These are phyloP conservation scores for Alloplasta piceator DNA, from an alignment of 2,888 invertebrate genomes.

Conservation along the genomic window DNA sequence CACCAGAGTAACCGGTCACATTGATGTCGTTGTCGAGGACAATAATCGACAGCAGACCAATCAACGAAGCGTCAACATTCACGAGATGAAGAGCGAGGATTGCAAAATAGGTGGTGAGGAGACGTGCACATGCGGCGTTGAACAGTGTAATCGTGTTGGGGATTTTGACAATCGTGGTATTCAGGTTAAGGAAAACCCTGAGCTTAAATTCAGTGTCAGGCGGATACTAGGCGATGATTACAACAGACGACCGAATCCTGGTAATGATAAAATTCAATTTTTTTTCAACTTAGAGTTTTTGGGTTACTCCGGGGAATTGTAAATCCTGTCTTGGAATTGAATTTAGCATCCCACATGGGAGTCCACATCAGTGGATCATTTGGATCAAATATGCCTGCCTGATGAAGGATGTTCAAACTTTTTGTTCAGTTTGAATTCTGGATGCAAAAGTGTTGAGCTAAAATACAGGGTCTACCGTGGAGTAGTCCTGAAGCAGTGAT, in stretches of 20 bases:
- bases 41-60: constrained; percentile 49
- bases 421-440: too few species aligned
- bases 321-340: too few species aligned
- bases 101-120: constrained; percentile 78
- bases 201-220: constrained; percentile 96
- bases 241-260: constrained; percentile 80
- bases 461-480: too few species aligned
- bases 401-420: too few species aligned
- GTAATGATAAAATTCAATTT: constrained; percentile 65
- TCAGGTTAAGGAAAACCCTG: constrained; percentile 87
- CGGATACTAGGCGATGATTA: constrained; percentile 91
- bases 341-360: too few species aligned
- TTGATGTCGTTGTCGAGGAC: constrained; percentile 58
- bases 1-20: constrained; percentile 50
- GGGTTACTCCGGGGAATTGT: too few species aligned
- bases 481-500: too few species aligned
- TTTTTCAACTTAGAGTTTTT: too few species aligned
- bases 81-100: constrained; percentile 74
- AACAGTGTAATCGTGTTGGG: constrained; percentile 78
- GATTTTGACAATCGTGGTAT: constrained; percentile 75
- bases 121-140: constrained; percentile 81
- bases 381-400: too few species aligned
- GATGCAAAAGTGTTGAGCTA: too few species aligned
- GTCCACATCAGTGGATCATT: too few species aligned
- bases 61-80: constrained; percentile 49